These are phyloP conservation scores for Geococcyx californianus DNA, from an alignment of 2,113 vertebrate genomes.

Conservation along the genomic window DNA sequence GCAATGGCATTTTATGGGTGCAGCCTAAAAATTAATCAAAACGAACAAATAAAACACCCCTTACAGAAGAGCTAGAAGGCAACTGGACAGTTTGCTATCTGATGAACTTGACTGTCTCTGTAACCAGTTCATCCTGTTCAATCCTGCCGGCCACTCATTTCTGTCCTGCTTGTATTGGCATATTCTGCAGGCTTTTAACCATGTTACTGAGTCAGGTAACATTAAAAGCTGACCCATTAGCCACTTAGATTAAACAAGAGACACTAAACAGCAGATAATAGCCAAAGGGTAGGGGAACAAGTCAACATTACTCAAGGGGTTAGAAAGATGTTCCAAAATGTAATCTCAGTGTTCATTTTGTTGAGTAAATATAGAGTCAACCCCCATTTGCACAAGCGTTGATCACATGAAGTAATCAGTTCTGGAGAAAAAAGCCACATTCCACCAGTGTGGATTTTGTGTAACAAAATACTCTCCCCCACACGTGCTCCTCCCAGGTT, in stretches of 20 bases:
- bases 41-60: neutral
- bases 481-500: neutral
- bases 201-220: neutral
- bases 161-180: neutral
- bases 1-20: neutral
- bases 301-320: slow-evolving; percentile 50
- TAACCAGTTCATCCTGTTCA: slow-evolving; percentile 12
- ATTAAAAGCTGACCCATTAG: slow-evolving; percentile 18
- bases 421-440: slow-evolving; percentile 15
- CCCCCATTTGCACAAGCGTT: slow-evolving; percentile 35
- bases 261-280: slow-evolving; percentile 1
- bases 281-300: slow-evolving; percentile 23
- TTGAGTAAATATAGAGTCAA: slow-evolving; percentile 31
- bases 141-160: neutral
- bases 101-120: slow-evolving; percentile 24
- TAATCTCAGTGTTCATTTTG: slow-evolving; percentile 8
- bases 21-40: slow-evolving; percentile 24
- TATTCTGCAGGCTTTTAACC: slow-evolving; percentile 14
- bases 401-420: slow-evolving; percentile 37
- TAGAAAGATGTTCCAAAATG: slow-evolving; percentile 23
- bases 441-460: neutral
- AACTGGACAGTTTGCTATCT: slow-evolving; percentile 11
- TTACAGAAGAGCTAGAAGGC: neutral
- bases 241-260: slow-evolving; percentile 20
- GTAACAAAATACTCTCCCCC: neutral